Evolutionary conservation across 2,113 vertebrate genomes (phyloP).

Genomic region (Ictalurus punctatus): DNA sequence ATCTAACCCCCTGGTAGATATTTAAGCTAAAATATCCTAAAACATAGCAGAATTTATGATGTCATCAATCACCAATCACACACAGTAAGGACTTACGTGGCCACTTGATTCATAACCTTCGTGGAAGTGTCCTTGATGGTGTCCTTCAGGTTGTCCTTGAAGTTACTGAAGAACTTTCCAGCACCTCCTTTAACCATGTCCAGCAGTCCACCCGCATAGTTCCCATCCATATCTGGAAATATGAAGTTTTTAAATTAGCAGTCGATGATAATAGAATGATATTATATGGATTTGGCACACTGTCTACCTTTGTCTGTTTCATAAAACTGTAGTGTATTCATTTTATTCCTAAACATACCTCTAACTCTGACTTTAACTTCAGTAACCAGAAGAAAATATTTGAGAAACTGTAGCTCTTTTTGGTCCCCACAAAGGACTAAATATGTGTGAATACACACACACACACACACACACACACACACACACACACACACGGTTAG

Average conservation of each 20-base stretch:
- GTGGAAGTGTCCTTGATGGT: constrained; percentile 97
- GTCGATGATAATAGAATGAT: not conserved
- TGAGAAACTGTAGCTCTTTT: not conserved
- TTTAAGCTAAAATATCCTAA: not conserved
- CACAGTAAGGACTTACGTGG: constrained; percentile 79
- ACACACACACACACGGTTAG: not conserved
- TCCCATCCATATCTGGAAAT: constrained; percentile 90
- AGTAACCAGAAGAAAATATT: not conserved
- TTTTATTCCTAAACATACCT: not conserved
- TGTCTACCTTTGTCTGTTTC: not conserved
- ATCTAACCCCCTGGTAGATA: not conserved
- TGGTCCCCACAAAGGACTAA: not conserved
- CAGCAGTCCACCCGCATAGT: constrained; percentile 89
- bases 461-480: not conserved
- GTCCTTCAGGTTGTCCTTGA: constrained; percentile 98
- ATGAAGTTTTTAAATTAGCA: constrained; percentile 68
- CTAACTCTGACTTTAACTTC: not conserved
- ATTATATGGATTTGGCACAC: not conserved
- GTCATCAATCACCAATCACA: not conserved
- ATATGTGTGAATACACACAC: not conserved
- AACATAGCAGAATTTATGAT: not conserved
- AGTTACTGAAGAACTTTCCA: constrained; percentile 96
- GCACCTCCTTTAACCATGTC: constrained; percentile 99
- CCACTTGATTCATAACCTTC: constrained; percentile 96
- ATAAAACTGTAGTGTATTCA: not conserved